These are phyloP conservation scores for Cladorhizidae sp. DNA, from an alignment of 37 sponge, comb jelly and placozoan genomes.

Conservation along the genomic window DNA sequence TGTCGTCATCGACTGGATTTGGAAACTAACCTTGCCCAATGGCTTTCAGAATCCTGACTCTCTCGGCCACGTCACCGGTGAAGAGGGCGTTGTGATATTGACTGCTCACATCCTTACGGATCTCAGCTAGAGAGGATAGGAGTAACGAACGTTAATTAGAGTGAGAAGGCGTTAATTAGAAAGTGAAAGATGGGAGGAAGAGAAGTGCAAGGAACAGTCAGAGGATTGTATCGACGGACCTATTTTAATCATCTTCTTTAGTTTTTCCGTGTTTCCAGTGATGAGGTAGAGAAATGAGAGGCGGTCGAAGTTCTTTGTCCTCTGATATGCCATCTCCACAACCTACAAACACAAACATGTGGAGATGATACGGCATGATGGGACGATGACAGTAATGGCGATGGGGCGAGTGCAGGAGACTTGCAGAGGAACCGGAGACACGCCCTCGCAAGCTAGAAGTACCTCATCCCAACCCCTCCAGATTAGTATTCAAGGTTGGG, in stretches of 20 bases:
- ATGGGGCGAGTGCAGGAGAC: too few species aligned
- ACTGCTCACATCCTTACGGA: slow-evolving; percentile 90
- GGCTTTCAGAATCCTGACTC: slow-evolving; percentile 78
- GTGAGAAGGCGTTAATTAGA: not conserved
- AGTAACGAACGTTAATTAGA: not conserved
- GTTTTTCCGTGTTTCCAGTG: slow-evolving; percentile 95
- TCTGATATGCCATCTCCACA: slow-evolving; percentile 97
- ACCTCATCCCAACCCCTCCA: too few species aligned
- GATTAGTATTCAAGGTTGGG: too few species aligned
- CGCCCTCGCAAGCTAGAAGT: too few species aligned
- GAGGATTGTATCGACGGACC: slow-evolving; percentile 44
- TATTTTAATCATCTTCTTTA: slow-evolving; percentile 97
- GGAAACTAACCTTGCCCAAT: slow-evolving; percentile 78
- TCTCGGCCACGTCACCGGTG: slow-evolving; percentile 87
- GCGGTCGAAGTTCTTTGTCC: slow-evolving; percentile 96
- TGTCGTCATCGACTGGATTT: not conserved
- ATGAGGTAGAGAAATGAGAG: slow-evolving; percentile 97
- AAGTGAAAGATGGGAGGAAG: not conserved
- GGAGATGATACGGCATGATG: too few species aligned
- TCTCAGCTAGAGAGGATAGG: slow-evolving; percentile 67
- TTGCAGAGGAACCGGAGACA: too few species aligned
- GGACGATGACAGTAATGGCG: too few species aligned
- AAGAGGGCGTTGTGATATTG: slow-evolving; percentile 94
- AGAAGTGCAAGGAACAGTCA: not conserved
- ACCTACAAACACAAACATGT: slow-evolving; percentile 51